These are phyloP conservation scores for Entomobrya multifasciata DNA, from an alignment of 2,888 invertebrate genomes.

Conservation along the genomic window DNA sequence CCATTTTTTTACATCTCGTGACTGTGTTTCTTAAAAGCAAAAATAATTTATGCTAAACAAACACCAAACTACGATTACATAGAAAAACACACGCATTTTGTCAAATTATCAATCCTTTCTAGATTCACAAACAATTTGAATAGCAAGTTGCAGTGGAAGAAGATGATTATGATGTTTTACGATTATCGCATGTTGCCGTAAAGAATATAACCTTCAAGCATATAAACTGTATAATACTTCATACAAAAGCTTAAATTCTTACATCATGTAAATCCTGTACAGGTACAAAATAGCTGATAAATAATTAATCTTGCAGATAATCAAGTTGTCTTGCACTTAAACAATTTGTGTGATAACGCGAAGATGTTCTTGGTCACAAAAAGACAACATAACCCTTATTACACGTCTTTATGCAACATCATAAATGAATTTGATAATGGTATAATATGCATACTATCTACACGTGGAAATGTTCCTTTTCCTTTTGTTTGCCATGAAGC, in stretches of 20 bases:
- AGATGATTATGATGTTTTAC: conserved; percentile 13
- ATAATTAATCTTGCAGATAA: conserved; percentile 55
- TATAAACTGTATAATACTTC: neutral
- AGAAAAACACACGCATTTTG: neutral
- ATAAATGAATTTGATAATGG: too few species aligned
- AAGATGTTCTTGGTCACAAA: neutral
- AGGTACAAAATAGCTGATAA: conserved; percentile 36
- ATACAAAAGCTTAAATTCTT: neutral
- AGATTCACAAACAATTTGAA: neutral
- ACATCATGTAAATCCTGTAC: neutral
- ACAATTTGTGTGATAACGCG: neutral
- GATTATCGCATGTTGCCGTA: neutral
- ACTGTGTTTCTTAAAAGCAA: neutral
- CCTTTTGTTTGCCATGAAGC: conserved; percentile 27
- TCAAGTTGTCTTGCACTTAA: conserved; percentile 15
- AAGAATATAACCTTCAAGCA: conserved; percentile 51
- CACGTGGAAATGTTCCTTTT: too few species aligned
- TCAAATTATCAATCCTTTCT: neutral
- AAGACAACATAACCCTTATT: too few species aligned
- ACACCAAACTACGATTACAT: neutral
- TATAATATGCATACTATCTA: too few species aligned
- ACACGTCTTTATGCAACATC: too few species aligned
- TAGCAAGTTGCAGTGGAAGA: neutral
- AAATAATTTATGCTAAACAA: neutral
- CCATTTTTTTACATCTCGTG: neutral